Evolutionary conservation across 2,888 invertebrate genomes (phyloP).

Genomic region (Masnerella sp.): DNA sequence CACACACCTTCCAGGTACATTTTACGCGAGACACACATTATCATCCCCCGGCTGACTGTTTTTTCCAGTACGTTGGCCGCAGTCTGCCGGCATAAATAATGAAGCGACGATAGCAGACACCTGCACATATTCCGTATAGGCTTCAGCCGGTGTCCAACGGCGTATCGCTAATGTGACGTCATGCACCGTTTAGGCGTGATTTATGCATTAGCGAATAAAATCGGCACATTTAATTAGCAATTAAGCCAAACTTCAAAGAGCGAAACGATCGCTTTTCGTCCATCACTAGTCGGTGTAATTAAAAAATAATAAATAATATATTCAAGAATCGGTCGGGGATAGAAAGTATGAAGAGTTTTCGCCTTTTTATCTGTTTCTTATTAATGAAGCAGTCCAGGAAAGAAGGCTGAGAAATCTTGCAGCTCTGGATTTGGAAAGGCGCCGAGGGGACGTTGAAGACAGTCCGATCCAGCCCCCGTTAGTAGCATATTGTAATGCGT

Average conservation of each 20-base stretch:
- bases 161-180: conserved; percentile 45
- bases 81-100: conserved; percentile 60
- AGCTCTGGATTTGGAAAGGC: conserved; percentile 42
- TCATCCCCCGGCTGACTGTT: conserved; percentile 57
- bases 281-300: too few species aligned
- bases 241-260: conserved; percentile 18
- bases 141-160: conserved; percentile 51
- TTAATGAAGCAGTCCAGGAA: too few species aligned
- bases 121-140: conserved; percentile 36
- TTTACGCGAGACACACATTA: conserved; percentile 56
- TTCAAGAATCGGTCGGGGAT: background rate
- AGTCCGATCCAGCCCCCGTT: conserved; percentile 69
- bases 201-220: conserved; percentile 48
- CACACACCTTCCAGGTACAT: too few species aligned
- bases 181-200: conserved; percentile 33
- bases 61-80: conserved; percentile 57
- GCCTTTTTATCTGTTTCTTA: too few species aligned
- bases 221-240: conserved; percentile 37
- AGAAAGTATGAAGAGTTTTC: too few species aligned
- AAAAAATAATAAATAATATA: too few species aligned
- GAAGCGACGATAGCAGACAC: conserved; percentile 55
- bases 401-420: too few species aligned
- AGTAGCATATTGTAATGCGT: conserved; percentile 78
- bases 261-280: too few species aligned
- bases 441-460: conserved; percentile 55